A percentile compares a stretch with the other conserved stretches of the same genome.
Conservation (phyloP, 2,797 vertebrate species). For the Tragopan temminckii region DNA sequence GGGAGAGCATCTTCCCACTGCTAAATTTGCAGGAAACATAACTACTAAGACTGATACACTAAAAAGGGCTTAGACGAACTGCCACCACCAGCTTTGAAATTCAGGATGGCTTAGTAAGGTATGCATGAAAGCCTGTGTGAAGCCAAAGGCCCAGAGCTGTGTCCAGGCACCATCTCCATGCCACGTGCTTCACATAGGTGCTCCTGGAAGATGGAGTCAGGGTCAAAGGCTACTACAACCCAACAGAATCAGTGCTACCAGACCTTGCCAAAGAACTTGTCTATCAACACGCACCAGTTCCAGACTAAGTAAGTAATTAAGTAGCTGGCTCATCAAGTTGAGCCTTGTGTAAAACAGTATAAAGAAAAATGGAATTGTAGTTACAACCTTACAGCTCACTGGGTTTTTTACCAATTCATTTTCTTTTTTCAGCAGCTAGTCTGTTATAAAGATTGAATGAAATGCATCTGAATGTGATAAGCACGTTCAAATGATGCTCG, state of each 20-base stretch:
- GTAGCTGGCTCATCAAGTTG: not conserved
- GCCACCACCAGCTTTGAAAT: not conserved
- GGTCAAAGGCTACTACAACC: not conserved
- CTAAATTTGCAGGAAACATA: not conserved
- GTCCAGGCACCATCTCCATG: not conserved
- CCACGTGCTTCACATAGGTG: fast-evolving
- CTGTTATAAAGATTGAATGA: conserved; percentile 11
- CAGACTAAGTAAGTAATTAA: not conserved
- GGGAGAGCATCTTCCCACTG: not conserved
- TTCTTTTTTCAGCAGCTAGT: not conserved
- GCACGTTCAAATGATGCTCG: not conserved
- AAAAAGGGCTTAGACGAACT: not conserved
- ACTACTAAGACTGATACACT: not conserved
- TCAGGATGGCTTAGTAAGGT: not conserved
- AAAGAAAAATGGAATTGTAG: not conserved
- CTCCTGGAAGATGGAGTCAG: not conserved
- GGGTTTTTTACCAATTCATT: not conserved
- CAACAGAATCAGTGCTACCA: not conserved
- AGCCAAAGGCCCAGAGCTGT: not conserved
- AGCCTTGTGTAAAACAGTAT: not conserved
- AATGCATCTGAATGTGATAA: not conserved
- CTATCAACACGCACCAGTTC: not conserved
- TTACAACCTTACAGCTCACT: not conserved
- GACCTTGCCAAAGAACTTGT: not conserved
- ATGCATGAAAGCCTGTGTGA: not conserved